Evolutionary conservation across 2,113 vertebrate species (phyloP), one percentile per base, ranked within the genome.

Genomic region (Scalopus aquaticus): DNA sequence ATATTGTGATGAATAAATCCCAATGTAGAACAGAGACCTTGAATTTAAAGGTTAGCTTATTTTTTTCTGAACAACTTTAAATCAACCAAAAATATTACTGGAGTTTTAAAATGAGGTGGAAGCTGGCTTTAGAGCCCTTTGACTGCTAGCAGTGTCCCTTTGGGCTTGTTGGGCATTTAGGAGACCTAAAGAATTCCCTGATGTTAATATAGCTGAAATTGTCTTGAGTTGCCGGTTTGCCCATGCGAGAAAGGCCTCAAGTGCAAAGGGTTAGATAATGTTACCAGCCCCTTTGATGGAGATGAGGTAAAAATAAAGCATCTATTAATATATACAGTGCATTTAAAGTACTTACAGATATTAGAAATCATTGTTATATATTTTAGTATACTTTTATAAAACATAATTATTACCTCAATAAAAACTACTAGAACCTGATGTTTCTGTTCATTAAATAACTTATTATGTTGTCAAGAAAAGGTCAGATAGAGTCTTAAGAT

Each of bases 381-480:
- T 65, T 64, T 60, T 30, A 46, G 8, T 76, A 67, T 26, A 37
- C 2, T 79, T 83, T 65, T 22, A 42, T 76, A 81, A 92, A 69
- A 39, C 39, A 62, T 74, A 69, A 77, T 62, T 67, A 76, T 49
- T 64, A 49, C 8, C 13, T 88, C 46, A 92, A 28, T 28, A 92
- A 72, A 39, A 51, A 64, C 24, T 72, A 65, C 19, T 65, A 62
- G 15, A 79, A 54, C 17, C 24, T 85, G 10, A 35, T 51, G 19
- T 42, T 87, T 92, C 44, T 74, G 5, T 58, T 74, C 13, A 80
- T 65, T 92, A 78, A 93, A 67, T 1, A 2, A 84, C 42, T 44
- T 79, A 72, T 82, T 42, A 77, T 17, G 10, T 88, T 88, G 28
- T 82, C 62, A 78, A 16, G 15, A 56, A 93, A 86, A 97, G 51